Evolutionary conservation across 2,113 vertebrate genomes (phyloP).

Genomic region (Seriola quinqueradiata): DNA sequence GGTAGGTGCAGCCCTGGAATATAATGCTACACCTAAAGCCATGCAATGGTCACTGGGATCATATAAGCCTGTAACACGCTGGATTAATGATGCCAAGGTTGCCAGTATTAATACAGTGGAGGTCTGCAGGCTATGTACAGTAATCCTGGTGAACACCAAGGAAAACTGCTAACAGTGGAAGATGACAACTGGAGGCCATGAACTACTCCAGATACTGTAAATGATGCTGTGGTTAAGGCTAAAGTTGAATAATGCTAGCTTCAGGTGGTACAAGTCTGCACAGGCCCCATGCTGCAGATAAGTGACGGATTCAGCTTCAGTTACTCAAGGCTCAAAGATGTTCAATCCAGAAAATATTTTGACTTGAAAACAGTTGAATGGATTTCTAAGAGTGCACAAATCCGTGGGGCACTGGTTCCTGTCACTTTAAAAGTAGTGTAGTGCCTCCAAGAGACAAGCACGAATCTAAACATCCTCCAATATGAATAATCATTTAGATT

Average conservation of each 20-base stretch:
- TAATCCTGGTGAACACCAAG: slow-evolving; percentile 60
- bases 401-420: background rate
- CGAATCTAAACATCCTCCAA: background rate
- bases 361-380: slow-evolving; percentile 9
- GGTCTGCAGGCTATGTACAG: slow-evolving; percentile 56
- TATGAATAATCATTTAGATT: background rate
- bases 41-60: slow-evolving; percentile 53
- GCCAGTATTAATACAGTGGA: slow-evolving; percentile 55
- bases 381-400: slow-evolving; percentile 15
- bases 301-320: slow-evolving; percentile 36
- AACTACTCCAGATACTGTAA: slow-evolving; percentile 31
- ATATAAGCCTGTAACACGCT: slow-evolving; percentile 75
- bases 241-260: slow-evolving; percentile 64
- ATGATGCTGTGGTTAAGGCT: slow-evolving; percentile 57
- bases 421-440: slow-evolving; percentile 4
- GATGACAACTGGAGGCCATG: slow-evolving; percentile 67
- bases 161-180: slow-evolving; percentile 60
- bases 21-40: slow-evolving; percentile 59
- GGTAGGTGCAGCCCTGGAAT: slow-evolving; percentile 59
- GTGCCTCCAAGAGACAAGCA: background rate
- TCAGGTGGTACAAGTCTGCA: slow-evolving; percentile 47
- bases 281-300: slow-evolving; percentile 39
- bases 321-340: slow-evolving; percentile 10
- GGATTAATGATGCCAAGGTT: slow-evolving; percentile 75
- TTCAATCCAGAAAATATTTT: slow-evolving; percentile 23